Conservation (phyloP, 2,797 vertebrate genomes). For the Hylomyscus alleni region DNA sequence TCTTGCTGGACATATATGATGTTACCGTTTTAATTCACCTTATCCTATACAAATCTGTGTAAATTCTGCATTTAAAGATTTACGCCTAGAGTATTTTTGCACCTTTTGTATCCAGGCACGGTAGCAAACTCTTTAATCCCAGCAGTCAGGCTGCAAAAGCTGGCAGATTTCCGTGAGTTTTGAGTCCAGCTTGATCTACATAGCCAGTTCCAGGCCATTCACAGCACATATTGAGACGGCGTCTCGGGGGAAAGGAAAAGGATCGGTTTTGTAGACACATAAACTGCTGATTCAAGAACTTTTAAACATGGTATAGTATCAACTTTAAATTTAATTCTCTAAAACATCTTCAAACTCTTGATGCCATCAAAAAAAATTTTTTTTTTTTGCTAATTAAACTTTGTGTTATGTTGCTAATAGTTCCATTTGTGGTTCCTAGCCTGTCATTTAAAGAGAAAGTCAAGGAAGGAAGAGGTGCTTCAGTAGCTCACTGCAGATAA, state of each 20-base stretch:
- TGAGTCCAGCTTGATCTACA: background rate
- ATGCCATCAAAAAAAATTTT: background rate
- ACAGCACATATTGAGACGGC: background rate
- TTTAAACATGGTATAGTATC: slow-evolving; percentile 35
- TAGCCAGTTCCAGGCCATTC: background rate
- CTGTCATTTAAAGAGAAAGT: slow-evolving; percentile 62
- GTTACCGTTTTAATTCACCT: background rate
- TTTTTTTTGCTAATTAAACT: slow-evolving; percentile 54
- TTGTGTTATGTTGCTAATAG: slow-evolving; percentile 51
- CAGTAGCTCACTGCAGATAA: slow-evolving; percentile 54
- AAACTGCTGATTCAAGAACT: slow-evolving; percentile 38
- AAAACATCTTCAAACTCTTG: slow-evolving; percentile 27
- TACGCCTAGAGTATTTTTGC: background rate
- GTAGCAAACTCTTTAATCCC: background rate
- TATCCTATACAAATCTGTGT: background rate
- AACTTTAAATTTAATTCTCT: slow-evolving; percentile 60
- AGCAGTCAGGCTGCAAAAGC: background rate
- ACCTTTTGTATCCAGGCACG: background rate
- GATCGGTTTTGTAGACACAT: slow-evolving; percentile 22
- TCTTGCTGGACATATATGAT: background rate
- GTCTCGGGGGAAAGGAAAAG: background rate
- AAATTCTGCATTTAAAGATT: no score
- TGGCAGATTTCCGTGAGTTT: background rate
- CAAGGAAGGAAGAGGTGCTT: slow-evolving; percentile 58
- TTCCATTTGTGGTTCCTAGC: slow-evolving; percentile 53